phyloP scores from a whole-genome alignment of 2,797 vertebrate species.

The Lindbergichthys nudifrons region DNA sequence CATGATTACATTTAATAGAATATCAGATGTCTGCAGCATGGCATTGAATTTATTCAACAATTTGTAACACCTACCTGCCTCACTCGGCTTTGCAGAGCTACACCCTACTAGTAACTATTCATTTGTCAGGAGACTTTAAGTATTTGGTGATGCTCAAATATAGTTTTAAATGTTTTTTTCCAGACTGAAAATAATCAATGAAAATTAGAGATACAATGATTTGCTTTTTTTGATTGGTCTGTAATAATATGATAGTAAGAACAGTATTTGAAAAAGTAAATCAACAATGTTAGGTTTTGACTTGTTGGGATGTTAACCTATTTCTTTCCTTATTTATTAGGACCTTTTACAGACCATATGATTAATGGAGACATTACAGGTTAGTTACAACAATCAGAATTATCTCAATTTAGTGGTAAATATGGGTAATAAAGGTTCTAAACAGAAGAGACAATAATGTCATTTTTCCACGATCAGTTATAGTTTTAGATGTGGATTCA shows the following conservation, averaged over 20 bases:
- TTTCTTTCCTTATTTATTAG: background rate
- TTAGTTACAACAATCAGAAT: background rate
- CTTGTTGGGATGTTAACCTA: background rate
- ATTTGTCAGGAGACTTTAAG: background rate
- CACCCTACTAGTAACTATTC: background rate
- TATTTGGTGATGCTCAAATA: background rate
- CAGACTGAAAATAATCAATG: background rate
- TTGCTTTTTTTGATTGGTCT: background rate
- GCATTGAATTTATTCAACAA: conserved; percentile 18
- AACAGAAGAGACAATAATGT: too few species aligned
- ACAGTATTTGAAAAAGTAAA: background rate
- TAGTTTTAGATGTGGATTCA: background rate
- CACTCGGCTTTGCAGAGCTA: background rate
- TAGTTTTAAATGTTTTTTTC: background rate
- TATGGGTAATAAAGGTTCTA: background rate
- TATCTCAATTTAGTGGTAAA: background rate
- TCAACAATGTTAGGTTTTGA: background rate
- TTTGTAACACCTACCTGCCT: conserved; percentile 12
- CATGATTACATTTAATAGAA: conserved; percentile 39
- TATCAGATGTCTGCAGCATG: conserved; percentile 32
- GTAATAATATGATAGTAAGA: background rate
- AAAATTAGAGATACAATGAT: background rate
- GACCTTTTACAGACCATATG: background rate
- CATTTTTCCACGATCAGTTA: too few species aligned
- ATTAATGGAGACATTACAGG: background rate